Percentiles rank a stretch among this genome's conserved stretches.
phyloP scores from a whole-genome alignment of 2,113 vertebrate species.

The Trematomus loennbergii region DNA sequence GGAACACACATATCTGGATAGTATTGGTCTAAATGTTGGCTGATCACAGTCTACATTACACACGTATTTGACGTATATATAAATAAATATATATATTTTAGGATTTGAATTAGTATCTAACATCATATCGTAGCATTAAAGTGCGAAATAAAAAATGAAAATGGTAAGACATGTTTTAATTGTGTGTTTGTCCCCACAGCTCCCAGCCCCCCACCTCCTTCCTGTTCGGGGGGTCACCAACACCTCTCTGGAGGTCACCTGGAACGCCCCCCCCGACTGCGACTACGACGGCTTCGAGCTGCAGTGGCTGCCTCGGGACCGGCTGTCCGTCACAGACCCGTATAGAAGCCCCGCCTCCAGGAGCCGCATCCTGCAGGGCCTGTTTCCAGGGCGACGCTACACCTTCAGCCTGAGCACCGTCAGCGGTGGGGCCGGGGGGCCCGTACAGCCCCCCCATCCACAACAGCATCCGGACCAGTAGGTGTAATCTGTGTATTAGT shows the following conservation, averaged over 20 bases:
- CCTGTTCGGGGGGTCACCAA: conserved; percentile 90
- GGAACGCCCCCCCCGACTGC: conserved; percentile 88
- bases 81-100: too few relatives aligned
- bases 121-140: too few relatives aligned
- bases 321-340: conserved; percentile 89
- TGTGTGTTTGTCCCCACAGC: conserved; percentile 73
- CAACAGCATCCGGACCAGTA: conserved; percentile 93
- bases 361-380: conserved; percentile 88
- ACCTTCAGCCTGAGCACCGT: conserved; percentile 89
- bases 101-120: too few relatives aligned
- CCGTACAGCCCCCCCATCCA: conserved; percentile 87
- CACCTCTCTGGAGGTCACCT: conserved; percentile 92
- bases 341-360: conserved; percentile 83
- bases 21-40: too few relatives aligned
- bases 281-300: conserved; percentile 95
- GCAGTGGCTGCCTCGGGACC: conserved; percentile 91
- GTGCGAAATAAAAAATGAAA: too few relatives aligned
- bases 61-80: too few relatives aligned
- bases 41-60: too few relatives aligned
- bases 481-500: conserved; percentile 54
- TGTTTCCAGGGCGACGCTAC: conserved; percentile 92
- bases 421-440: conserved; percentile 78
- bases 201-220: conserved; percentile 88
- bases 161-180: too few relatives aligned
- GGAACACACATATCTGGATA: too few relatives aligned